phyloP scores from a whole-genome alignment of 2,797 vertebrate genomes.

The Lacerta agilis region DNA sequence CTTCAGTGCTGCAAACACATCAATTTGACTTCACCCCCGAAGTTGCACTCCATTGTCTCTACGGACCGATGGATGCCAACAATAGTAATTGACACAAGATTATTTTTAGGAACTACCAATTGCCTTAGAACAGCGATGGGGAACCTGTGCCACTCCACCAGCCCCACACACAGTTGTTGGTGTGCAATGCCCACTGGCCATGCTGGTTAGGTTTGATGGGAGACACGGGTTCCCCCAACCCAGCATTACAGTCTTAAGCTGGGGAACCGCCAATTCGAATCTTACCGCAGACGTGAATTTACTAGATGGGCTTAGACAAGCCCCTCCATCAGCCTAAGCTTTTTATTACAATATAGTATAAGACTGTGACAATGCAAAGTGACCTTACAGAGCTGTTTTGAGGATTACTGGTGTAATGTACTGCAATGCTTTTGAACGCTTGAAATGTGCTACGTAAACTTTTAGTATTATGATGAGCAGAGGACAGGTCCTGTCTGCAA shows the following conservation, averaged over 20 bases:
- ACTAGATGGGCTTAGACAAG: not conserved
- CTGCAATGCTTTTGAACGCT: not conserved
- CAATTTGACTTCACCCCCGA: too few species aligned
- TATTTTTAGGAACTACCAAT: not conserved
- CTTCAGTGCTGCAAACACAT: too few species aligned
- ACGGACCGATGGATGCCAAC: too few species aligned
- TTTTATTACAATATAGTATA: not conserved
- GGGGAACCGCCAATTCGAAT: not conserved
- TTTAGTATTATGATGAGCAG: not conserved
- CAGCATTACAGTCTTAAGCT: not conserved
- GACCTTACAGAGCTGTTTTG: not conserved
- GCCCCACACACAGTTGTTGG: too few species aligned
- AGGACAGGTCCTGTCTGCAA: not conserved
- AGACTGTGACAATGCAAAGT: not conserved
- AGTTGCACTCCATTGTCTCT: too few species aligned
- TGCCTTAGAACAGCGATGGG: too few species aligned
- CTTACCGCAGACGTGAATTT: not conserved
- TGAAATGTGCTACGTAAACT: not conserved
- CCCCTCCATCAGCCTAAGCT: not conserved
- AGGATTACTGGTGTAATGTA: not conserved
- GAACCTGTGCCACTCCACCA: too few species aligned
- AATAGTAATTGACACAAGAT: too few species aligned
- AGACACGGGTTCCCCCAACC: not conserved
- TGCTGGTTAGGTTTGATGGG: not conserved
- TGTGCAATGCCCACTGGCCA: too few species aligned